phyloP scores from a whole-genome alignment of 2,113 vertebrate species.

The Psilopogon haemacephalus region DNA sequence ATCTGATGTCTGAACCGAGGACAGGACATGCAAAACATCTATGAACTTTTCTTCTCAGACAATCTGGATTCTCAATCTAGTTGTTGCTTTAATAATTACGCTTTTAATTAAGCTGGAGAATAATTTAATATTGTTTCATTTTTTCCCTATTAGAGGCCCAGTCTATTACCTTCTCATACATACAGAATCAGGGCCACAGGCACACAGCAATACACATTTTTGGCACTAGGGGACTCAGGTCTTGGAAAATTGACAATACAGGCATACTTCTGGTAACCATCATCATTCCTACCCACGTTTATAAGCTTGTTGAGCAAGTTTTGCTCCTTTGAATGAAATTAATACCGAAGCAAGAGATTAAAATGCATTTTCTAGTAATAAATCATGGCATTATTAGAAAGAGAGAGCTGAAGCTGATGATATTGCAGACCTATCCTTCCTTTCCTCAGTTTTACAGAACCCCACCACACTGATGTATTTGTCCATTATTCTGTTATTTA shows the following conservation, averaged over 20 bases:
- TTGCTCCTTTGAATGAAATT: not conserved
- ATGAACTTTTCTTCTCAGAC: not conserved
- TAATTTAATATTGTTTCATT: conserved; percentile 8
- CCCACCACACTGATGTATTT: rapidly evolving
- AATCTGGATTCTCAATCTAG: not conserved
- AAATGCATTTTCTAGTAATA: not conserved
- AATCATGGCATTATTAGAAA: not conserved
- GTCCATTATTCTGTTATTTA: not conserved
- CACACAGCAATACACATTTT: not conserved
- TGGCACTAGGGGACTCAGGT: not conserved
- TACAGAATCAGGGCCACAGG: not conserved
- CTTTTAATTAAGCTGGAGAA: conserved; percentile 39
- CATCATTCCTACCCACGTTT: not conserved
- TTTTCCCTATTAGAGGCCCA: conserved; percentile 15
- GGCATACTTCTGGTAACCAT: not conserved
- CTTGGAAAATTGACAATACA: not conserved
- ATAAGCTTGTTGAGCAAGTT: not conserved
- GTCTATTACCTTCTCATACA: not conserved
- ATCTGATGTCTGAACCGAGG: not conserved
- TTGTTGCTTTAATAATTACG: not conserved
- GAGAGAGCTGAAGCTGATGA: not conserved
- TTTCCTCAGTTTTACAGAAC: not conserved
- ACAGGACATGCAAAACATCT: not conserved
- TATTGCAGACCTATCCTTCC: not conserved
- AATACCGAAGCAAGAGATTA: not conserved